Conservation (phyloP, 2,888 invertebrate species). For the Lycia hirtaria region DNA sequence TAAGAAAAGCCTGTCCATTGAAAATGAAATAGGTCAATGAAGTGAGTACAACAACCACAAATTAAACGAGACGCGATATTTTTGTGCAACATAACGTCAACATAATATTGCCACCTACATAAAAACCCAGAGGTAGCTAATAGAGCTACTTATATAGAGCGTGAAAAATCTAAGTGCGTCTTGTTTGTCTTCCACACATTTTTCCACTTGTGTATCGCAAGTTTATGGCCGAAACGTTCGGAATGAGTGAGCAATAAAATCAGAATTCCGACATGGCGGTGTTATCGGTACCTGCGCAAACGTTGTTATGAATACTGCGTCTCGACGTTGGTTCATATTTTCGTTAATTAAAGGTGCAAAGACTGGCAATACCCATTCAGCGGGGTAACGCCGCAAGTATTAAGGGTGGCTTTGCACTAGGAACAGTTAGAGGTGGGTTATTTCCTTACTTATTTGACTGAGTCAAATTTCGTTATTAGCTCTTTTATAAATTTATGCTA, state of each 20-base stretch:
- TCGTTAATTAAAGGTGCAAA: neutral
- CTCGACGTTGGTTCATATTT: neutral
- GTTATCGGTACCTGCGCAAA: constrained; percentile 20
- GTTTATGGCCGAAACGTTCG: constrained; percentile 57
- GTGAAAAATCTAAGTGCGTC: constrained; percentile 19
- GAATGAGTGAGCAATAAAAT: constrained; percentile 62
- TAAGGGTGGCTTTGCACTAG: no score
- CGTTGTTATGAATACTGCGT: constrained; percentile 7
- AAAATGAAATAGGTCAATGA: no score
- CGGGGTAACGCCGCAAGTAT: no score
- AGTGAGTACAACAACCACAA: no score
- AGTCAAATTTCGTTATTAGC: no score
- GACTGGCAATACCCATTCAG: no score
- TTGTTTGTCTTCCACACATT: constrained; percentile 34
- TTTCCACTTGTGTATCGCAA: constrained; percentile 41
- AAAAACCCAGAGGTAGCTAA: neutral
- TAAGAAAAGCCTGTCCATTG: no score
- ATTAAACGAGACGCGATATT: neutral
- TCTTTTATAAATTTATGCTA: no score
- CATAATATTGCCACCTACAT: neutral
- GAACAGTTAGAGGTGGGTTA: no score
- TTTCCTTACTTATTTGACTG: no score
- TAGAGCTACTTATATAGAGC: constrained; percentile 14
- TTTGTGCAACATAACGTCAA: neutral
- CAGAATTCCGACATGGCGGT: constrained; percentile 41